Evolutionary conservation across 2,113 vertebrate genomes (phyloP), one percentile per base, ranked within the genome.

Genomic region (Cnemophilus loriae): DNA sequence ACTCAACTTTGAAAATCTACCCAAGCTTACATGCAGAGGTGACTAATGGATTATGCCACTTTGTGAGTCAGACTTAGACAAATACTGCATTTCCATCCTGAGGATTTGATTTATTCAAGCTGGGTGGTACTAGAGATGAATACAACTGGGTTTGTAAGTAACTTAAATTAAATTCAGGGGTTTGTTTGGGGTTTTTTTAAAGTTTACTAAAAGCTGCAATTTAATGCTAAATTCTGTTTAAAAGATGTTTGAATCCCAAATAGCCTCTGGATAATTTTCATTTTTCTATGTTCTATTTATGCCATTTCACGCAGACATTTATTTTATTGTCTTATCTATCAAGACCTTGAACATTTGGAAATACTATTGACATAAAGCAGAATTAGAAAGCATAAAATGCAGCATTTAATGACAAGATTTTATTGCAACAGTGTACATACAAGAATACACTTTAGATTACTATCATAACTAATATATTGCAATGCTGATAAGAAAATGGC

Each of bases 1-100:
- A 95, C 52, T 64, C 81, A 92, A 9, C 93, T 96, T 97, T 96
- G 89, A 97, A 94, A 91, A 65, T 89, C 59, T 77, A 83, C 70
- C 24, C 42, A 70, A 84, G 55, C 55, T 83, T 82, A 60, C 26
- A 7, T 30, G 37, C 3, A 41, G 50, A 83, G 23, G 37, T 55
- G 37, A 59, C 68, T 93, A 96, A 95, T 92, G 70, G 56, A 81
- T 95, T 80, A 42, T 91, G 83, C 76, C 88, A 94, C 59, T 93
- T 89, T 80, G 84, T 68, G 90, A 95, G 85, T 93, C 90, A 91
- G 76, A 96, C 85, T 95, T 89, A 71, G 82, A 96, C 30, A 94
- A 96, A 88, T 73, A 21, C 35, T 96, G 41, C 47, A 71, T 67
- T 88, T 91, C 68, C 20, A 84, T 63, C 64, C 50, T 17, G 30